These are phyloP conservation scores for Zenarchopterus dispar DNA, from an alignment of 2,797 vertebrate species.

Conservation along the genomic window DNA sequence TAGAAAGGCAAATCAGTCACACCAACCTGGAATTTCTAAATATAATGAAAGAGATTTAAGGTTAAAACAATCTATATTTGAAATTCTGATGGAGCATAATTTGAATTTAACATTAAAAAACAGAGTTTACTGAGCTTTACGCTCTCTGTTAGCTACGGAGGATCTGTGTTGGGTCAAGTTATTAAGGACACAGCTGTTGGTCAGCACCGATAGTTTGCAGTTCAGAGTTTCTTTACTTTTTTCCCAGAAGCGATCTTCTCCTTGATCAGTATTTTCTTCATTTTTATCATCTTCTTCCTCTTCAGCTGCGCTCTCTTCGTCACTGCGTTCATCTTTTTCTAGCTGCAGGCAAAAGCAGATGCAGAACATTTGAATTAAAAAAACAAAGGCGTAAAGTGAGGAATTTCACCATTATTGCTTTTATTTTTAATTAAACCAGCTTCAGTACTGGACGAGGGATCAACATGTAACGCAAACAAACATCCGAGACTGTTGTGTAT, in stretches of 20 bases:
- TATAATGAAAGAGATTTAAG: not conserved
- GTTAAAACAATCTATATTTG: not conserved
- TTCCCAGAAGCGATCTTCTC: constrained; percentile 71
- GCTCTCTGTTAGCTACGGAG: constrained; percentile 58
- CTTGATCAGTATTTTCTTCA: constrained; percentile 74
- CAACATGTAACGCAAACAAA: no score
- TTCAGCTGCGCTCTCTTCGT: constrained; percentile 85
- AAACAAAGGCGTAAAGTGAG: not conserved
- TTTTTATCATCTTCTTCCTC: constrained; percentile 85
- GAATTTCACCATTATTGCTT: no score
- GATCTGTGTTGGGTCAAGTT: constrained; percentile 74
- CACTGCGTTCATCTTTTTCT: constrained; percentile 92
- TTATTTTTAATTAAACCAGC: not conserved
- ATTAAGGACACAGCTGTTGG: constrained; percentile 76
- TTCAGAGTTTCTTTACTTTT: constrained; percentile 68
- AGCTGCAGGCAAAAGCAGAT: constrained; percentile 75
- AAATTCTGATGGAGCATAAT: not conserved
- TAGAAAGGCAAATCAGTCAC: not conserved
- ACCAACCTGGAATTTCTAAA: not conserved
- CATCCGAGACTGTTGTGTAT: no score
- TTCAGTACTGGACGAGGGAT: no score
- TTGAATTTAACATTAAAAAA: not conserved
- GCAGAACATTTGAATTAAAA: not conserved
- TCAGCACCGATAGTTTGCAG: constrained; percentile 72
- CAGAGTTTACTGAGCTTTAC: constrained; percentile 60